A percentile compares a stretch with the other conserved stretches of the same genome.
These are phyloP conservation scores for Drosophila hydei DNA, from an alignment of 1,140 invertebrate species.

Conservation along the genomic window DNA sequence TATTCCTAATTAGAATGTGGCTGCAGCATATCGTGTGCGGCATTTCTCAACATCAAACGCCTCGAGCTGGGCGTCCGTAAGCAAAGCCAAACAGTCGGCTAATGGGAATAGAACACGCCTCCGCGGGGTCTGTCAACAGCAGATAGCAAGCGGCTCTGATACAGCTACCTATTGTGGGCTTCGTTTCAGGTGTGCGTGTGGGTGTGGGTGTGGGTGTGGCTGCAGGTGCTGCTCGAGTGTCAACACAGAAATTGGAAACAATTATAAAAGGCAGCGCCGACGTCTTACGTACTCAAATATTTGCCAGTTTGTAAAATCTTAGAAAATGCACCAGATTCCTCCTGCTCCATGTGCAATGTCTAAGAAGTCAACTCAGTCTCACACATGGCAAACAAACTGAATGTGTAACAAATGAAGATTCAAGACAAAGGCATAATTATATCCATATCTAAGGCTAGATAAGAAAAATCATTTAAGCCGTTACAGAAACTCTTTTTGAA, in stretches of 20 bases:
- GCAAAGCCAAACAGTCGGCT: constrained; percentile 52
- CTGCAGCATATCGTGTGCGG: constrained; percentile 31
- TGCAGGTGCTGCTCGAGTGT: constrained; percentile 34
- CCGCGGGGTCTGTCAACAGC: constrained; percentile 64
- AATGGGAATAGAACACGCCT: constrained; percentile 54
- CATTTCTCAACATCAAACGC: constrained; percentile 42
- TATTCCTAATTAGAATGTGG: constrained; percentile 44
- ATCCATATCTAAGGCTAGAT: not conserved
- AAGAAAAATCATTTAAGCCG: not conserved
- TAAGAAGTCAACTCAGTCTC: constrained; percentile 20
- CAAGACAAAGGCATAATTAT: constrained; percentile 12
- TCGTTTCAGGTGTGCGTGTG: not conserved
- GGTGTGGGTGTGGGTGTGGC: not conserved
- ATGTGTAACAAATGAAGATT: constrained; percentile 29
- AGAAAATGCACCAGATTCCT: constrained; percentile 37
- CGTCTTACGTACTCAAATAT: constrained; percentile 57
- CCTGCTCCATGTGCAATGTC: constrained; percentile 23
- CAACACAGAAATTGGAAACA: constrained; percentile 76
- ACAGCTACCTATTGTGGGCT: constrained; percentile 4
- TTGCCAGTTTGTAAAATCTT: constrained; percentile 65
- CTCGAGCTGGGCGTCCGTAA: not conserved
- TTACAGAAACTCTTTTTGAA: too few relatives aligned
- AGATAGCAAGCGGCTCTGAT: constrained; percentile 50
- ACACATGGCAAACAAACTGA: constrained; percentile 28
- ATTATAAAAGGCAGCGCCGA: constrained; percentile 67